phyloP scores from a whole-genome alignment of 2,888 invertebrate genomes.

The Halocaridina rubra region DNA sequence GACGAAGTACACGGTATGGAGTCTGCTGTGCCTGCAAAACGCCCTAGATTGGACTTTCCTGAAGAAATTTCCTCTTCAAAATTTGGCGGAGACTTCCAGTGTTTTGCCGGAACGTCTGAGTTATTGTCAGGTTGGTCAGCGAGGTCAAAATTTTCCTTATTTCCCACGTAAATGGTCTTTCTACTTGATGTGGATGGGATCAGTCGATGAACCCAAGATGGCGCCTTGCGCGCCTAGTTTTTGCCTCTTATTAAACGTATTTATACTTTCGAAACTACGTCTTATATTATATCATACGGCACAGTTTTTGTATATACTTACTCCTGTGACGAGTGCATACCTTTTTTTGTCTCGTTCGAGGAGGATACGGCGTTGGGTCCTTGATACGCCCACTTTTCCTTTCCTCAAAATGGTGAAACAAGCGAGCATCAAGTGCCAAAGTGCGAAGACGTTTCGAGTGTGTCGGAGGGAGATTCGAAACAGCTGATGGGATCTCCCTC shows the following conservation, averaged over 20 bases:
- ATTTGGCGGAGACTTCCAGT: constrained; percentile 50
- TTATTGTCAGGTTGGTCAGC: constrained; percentile 53
- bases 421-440: constrained; percentile 12
- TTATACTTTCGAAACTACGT: too few species aligned
- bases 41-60: constrained; percentile 61
- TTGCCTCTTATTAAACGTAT: constrained; percentile 24
- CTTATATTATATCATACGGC: too few species aligned
- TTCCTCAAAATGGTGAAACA: constrained; percentile 29
- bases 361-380: too few species aligned
- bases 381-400: constrained; percentile 51
- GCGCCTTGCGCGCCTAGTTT: constrained; percentile 57
- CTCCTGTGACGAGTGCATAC: too few species aligned
- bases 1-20: constrained; percentile 54
- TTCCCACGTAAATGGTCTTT: too few species aligned
- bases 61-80: constrained; percentile 47
- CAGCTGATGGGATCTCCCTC: not conserved
- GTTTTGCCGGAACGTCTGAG: constrained; percentile 56
- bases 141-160: too few species aligned
- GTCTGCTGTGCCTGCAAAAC: constrained; percentile 60
- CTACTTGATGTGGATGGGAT: too few species aligned
- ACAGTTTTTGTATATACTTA: too few species aligned
- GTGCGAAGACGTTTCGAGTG: not conserved
- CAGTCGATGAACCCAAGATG: constrained; percentile 50
- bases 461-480: not conserved
- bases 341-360: too few species aligned